Conservation (phyloP, 2,797 vertebrate species). For the Poeciliopsis infans region DNA sequence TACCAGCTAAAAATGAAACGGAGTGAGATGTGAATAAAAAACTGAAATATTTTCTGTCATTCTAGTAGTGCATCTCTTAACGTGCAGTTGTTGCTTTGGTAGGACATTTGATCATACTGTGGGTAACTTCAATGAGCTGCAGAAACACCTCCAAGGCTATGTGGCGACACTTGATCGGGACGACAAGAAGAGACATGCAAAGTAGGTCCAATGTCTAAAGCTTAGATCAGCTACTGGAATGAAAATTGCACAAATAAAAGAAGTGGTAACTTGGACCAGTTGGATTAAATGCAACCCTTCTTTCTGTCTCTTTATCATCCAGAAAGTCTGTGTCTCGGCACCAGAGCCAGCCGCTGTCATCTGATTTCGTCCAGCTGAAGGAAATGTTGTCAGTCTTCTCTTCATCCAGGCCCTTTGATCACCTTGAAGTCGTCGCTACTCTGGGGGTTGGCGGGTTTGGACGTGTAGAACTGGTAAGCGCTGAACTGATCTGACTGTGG, state of each 20-base stretch:
- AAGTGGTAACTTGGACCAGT: background rate
- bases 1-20: background rate
- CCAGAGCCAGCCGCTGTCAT: slow-evolving; percentile 82
- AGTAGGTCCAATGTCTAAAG: slow-evolving; percentile 75
- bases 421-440: slow-evolving; percentile 89
- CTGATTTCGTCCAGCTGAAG: slow-evolving; percentile 87
- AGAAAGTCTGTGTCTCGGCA: slow-evolving; percentile 84
- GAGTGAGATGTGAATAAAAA: background rate
- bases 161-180: slow-evolving; percentile 88
- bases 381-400: slow-evolving; percentile 85
- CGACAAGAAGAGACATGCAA: slow-evolving; percentile 89
- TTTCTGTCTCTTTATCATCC: background rate
- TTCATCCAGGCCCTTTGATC: slow-evolving; percentile 85
- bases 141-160: slow-evolving; percentile 91
- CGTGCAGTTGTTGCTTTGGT: slow-evolving; percentile 13
- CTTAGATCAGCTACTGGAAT: fast-evolving
- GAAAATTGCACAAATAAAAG: background rate
- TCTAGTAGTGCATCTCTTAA: slow-evolving; percentile 15
- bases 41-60: slow-evolving; percentile 1
- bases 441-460: slow-evolving; percentile 94
- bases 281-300: fast-evolving
- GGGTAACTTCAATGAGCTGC: slow-evolving; percentile 92
- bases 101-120: slow-evolving; percentile 95
- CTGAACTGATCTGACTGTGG: background rate
- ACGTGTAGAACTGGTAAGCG: slow-evolving; percentile 92